Conservation (phyloP, 2,888 invertebrate genomes). For the Quadroppia sp. region DNA sequence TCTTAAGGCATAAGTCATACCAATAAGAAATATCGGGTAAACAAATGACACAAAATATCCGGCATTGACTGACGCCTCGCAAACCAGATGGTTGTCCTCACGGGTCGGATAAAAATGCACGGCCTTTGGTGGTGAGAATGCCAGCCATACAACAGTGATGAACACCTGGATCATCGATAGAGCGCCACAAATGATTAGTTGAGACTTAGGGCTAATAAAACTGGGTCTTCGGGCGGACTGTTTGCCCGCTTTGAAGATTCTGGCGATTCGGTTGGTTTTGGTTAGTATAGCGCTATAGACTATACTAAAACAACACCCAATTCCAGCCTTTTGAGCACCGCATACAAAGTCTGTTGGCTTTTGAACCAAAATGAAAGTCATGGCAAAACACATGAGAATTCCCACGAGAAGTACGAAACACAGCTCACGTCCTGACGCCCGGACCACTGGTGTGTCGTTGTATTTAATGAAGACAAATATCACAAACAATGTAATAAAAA, state of each 20-base stretch:
- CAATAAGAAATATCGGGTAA: constrained; percentile 83
- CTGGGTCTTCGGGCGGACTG: constrained; percentile 54
- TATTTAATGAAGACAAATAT: constrained; percentile 53
- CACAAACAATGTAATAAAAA: constrained; percentile 52
- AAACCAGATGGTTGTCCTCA: constrained; percentile 87
- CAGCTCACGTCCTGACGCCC: constrained; percentile 55
- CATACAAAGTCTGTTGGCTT: constrained; percentile 53
- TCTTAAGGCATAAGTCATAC: constrained; percentile 18
- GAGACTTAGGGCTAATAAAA: constrained; percentile 56
- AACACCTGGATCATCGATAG: constrained; percentile 56
- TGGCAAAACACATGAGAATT: constrained; percentile 54
- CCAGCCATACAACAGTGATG: constrained; percentile 86
- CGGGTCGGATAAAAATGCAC: constrained; percentile 85
- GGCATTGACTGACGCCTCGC: constrained; percentile 79
- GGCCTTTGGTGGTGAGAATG: constrained; percentile 80
- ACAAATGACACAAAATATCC: constrained; percentile 64
- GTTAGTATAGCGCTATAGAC: constrained; percentile 55
- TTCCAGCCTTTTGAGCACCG: constrained; percentile 53
- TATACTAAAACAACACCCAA: constrained; percentile 54
- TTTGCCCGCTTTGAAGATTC: constrained; percentile 52
- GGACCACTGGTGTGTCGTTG: constrained; percentile 54
- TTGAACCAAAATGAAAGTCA: constrained; percentile 54
- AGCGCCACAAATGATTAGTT: constrained; percentile 54
- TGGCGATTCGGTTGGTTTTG: constrained; percentile 53
- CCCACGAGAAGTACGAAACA: constrained; percentile 54